Conservation (phyloP, 2,797 vertebrate genomes). For the Acanthurus lineatus region DNA sequence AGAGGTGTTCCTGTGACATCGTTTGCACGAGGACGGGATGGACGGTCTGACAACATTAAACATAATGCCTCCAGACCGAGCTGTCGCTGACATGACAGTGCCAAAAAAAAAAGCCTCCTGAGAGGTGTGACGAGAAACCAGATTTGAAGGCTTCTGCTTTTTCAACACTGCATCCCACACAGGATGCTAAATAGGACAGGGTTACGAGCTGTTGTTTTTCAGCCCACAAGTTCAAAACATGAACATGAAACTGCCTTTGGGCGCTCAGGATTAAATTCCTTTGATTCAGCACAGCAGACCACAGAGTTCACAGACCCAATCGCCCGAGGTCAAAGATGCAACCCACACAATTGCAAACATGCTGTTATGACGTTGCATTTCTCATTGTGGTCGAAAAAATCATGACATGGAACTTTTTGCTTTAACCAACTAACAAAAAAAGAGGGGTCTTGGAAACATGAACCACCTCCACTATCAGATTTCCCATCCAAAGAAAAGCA, state of each 20-base stretch:
- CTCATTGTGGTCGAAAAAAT: conserved; percentile 44
- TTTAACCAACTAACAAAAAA: conserved; percentile 62
- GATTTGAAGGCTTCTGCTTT: conserved; percentile 36
- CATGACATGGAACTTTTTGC: conserved; percentile 53
- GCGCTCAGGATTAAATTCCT: conserved; percentile 62
- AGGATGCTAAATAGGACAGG: conserved; percentile 49
- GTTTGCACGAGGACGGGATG: no score
- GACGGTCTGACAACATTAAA: no score
- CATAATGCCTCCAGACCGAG: no score
- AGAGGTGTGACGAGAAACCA: conserved; percentile 39
- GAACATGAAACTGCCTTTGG: conserved; percentile 68
- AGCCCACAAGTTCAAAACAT: conserved; percentile 50
- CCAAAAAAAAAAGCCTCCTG: not conserved
- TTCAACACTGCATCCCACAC: conserved; percentile 30
- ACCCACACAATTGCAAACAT: conserved; percentile 45
- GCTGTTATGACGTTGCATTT: conserved; percentile 58
- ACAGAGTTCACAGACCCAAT: conserved; percentile 41
- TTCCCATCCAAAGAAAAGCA: conserved; percentile 59
- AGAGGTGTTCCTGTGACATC: no score
- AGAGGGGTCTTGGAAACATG: conserved; percentile 59
- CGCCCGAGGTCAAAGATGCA: conserved; percentile 59
- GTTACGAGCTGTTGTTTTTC: conserved; percentile 65
- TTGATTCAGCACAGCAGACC: conserved; percentile 55
- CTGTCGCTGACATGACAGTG: no score
- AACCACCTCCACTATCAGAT: conserved; percentile 65